Evolutionary conservation across 2,113 vertebrate genomes (phyloP), one percentile per base, ranked within the genome.

Genomic region (Aphelocoma coerulescens): DNA sequence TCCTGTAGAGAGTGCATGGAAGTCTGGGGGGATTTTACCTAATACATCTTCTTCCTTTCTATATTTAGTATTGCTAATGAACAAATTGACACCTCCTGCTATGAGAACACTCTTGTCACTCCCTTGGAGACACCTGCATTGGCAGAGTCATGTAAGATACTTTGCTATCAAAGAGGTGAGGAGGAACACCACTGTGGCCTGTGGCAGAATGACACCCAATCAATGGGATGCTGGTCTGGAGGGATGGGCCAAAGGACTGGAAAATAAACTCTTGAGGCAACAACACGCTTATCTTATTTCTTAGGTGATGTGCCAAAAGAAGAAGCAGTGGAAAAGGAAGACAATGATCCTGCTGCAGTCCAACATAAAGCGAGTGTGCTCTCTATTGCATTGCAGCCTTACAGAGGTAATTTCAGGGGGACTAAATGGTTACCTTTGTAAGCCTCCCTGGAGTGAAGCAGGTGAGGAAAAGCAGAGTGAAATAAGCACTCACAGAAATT

Each of bases 61-160:
- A 26, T 81, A 58, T 93, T 16, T 71, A 99, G 98, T 26, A 97
- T 97, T 95, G 96, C 94, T 78, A 96, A 97, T 43, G 92, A 98
- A 67, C 96, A 96, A 51, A 28, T 93, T 52, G 89, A 74, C 10
- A 97, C 88, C 63, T 96, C 97, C 48, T 89, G 81, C 37, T 94
- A 9, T 62, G 28, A 78, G 39, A 94, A 46, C 10, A 26, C 95
- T 96, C 80, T 94, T 54, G 95, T 95, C 81, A 96, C 97, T 77
- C 89, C 95, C 49, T 88, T 98, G 46, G 97, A 97, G 63, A 96
- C 96, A 51, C 1, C 62, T 68, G 9, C 98, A 74, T 84, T 79
- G 63, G 97, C 37, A 97, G 97, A 98, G 97, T 98, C 67, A 71
- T 97, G 98, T 98, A 96, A 52, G 79, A 46, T 20, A 13, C 43